Percentiles rank a stretch among this genome's conserved stretches.
phyloP scores from a whole-genome alignment of 92 coral and sea anemone genomes.

The Parazoanthus swiftii region DNA sequence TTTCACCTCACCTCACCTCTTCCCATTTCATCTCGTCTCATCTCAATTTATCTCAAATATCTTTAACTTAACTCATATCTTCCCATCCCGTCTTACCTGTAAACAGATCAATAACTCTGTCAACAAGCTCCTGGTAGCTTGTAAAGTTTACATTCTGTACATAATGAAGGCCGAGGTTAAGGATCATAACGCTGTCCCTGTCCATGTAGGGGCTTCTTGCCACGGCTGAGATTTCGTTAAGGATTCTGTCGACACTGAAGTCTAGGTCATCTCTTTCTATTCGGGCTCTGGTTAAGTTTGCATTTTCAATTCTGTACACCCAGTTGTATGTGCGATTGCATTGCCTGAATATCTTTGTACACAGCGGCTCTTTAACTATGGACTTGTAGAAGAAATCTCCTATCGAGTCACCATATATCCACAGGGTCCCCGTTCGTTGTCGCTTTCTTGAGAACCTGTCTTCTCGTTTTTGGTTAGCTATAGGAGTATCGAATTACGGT shows the following conservation, averaged over 20 bases:
- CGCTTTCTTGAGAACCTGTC: background rate
- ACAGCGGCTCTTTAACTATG: conserved; percentile 63
- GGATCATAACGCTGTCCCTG: conserved; percentile 55
- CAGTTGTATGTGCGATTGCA: conserved; percentile 80
- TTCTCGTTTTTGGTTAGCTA: background rate
- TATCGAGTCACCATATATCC: conserved; percentile 85
- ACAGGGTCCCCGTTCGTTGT: conserved; percentile 51
- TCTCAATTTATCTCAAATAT: too few relatives aligned
- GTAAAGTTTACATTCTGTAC: conserved; percentile 83
- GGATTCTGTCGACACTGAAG: conserved; percentile 61
- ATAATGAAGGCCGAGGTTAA: conserved; percentile 86
- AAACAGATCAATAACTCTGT: conserved; percentile 65
- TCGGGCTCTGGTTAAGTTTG: conserved; percentile 72
- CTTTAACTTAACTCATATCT: background rate
- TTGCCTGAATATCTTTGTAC: conserved; percentile 55
- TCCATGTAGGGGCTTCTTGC: conserved; percentile 55
- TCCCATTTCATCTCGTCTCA: too few relatives aligned
- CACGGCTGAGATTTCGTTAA: conserved; percentile 61
- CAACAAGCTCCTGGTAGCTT: conserved; percentile 53
- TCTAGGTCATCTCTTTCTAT: conserved; percentile 69
- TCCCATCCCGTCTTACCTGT: conserved; percentile 35
- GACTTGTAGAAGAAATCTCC: conserved; percentile 83
- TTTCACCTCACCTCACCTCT: too few relatives aligned
- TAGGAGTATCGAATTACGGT: background rate
- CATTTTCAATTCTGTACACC: conserved; percentile 68